phyloP scores from a whole-genome alignment of 1,140 invertebrate genomes.

The Protaetia brevitarsis region DNA sequence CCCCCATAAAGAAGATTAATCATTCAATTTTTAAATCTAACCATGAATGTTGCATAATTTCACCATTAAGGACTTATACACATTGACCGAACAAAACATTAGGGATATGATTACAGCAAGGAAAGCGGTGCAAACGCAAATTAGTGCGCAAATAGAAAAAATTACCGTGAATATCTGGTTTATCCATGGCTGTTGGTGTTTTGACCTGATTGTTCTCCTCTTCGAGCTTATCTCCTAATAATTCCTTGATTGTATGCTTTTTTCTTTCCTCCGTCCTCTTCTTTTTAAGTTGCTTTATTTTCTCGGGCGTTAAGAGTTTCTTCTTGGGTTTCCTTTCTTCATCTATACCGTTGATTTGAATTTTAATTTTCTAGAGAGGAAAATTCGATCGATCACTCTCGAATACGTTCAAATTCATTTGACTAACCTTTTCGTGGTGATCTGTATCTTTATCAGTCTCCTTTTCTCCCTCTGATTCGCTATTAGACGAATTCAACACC shows the following conservation, averaged over 20 bases:
- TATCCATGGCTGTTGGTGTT: neutral
- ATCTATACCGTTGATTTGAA: neutral
- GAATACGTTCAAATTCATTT: neutral
- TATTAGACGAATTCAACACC: slow-evolving; percentile 31
- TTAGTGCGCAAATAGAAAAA: no score
- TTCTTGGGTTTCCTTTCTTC: slow-evolving; percentile 32
- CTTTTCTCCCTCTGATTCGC: slow-evolving; percentile 35
- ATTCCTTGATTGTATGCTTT: slow-evolving; percentile 43
- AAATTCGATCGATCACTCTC: neutral
- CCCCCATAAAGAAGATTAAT: no score
- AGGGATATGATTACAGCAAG: no score
- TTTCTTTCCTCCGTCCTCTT: slow-evolving; percentile 43
- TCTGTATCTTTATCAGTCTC: slow-evolving; percentile 30
- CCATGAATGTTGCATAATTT: no score
- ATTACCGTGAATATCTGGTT: neutral
- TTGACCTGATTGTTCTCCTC: slow-evolving; percentile 40
- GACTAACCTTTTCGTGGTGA: neutral
- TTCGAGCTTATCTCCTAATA: slow-evolving; percentile 48
- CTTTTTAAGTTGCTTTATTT: slow-evolving; percentile 49
- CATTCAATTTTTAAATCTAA: no score
- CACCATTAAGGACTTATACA: no score
- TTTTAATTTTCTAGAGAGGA: neutral
- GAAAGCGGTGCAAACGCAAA: no score
- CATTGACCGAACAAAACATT: no score
- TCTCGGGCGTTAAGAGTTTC: slow-evolving; percentile 46